These are phyloP conservation scores for Heliothis subflexa DNA, from an alignment of 1,140 invertebrate species.

Conservation along the genomic window DNA sequence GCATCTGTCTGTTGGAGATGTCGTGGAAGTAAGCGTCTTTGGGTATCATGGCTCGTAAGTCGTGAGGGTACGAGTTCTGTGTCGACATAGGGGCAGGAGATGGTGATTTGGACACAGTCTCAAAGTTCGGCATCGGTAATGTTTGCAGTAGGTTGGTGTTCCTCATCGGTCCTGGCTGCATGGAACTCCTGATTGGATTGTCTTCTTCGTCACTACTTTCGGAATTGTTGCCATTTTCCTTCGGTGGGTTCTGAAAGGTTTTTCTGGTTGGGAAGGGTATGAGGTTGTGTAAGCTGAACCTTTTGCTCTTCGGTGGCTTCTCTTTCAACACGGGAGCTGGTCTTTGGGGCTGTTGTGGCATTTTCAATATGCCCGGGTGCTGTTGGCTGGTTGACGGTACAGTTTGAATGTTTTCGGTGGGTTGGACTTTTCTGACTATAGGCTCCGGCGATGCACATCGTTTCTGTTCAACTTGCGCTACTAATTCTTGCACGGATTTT, in stretches of 20 bases:
- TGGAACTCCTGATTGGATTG: constrained; percentile 82
- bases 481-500: constrained; percentile 87
- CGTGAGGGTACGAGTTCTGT: constrained; percentile 63
- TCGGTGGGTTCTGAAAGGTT: constrained; percentile 80
- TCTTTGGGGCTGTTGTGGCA: constrained; percentile 80
- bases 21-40: constrained; percentile 88
- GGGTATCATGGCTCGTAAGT: constrained; percentile 81
- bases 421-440: constrained; percentile 61
- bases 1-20: constrained; percentile 84
- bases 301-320: constrained; percentile 83
- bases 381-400: constrained; percentile 60
- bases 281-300: constrained; percentile 84
- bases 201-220: constrained; percentile 88
- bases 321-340: constrained; percentile 81
- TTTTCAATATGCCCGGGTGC: constrained; percentile 68
- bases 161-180: constrained; percentile 85
- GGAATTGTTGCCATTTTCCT: constrained; percentile 83
- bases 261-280: constrained; percentile 85
- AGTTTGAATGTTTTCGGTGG: constrained; percentile 60
- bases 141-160: constrained; percentile 86
- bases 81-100: constrained; percentile 78
- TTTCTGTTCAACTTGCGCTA: constrained; percentile 87
- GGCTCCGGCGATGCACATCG: constrained; percentile 72
- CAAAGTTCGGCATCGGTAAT: constrained; percentile 84
- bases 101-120: constrained; percentile 85